A percentile compares a stretch with the other conserved stretches of the same genome.
Conservation (phyloP, 2,888 invertebrate genomes). For the Ochlodes sylvanus region DNA sequence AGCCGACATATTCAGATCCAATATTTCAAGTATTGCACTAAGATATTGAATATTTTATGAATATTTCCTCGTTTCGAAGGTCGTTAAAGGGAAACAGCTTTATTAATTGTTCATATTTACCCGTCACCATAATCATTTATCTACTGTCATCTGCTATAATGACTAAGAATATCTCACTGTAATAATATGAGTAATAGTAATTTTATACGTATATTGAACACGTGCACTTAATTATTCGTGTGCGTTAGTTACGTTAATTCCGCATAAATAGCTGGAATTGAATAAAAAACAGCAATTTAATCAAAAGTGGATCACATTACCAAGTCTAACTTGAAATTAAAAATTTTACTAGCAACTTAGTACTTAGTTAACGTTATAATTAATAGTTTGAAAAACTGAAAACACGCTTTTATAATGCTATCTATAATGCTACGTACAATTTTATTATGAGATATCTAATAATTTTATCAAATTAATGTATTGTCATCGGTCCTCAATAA, state of each 20-base stretch:
- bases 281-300: no score
- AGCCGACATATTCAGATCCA: neutral
- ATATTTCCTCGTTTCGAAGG: slow-evolving; percentile 19
- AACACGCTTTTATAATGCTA: no score
- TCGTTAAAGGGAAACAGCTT: slow-evolving; percentile 12
- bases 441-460: no score
- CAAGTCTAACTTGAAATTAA: no score
- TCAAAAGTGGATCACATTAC: neutral
- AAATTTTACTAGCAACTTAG: no score
- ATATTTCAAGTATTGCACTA: slow-evolving; percentile 1
- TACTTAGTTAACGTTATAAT: no score
- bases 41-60: neutral
- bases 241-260: no score
- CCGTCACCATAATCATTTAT: slow-evolving; percentile 16
- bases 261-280: no score
- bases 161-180: slow-evolving; percentile 1
- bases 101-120: slow-evolving; percentile 27
- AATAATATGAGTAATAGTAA: slow-evolving; percentile 8
- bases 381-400: no score
- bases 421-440: no score
- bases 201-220: slow-evolving; percentile 14
- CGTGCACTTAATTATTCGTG: slow-evolving; percentile 5
- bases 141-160: slow-evolving; percentile 1
- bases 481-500: no score
- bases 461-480: no score